phyloP scores from a whole-genome alignment of 2,113 vertebrate genomes.

The Trematomus loennbergii region DNA sequence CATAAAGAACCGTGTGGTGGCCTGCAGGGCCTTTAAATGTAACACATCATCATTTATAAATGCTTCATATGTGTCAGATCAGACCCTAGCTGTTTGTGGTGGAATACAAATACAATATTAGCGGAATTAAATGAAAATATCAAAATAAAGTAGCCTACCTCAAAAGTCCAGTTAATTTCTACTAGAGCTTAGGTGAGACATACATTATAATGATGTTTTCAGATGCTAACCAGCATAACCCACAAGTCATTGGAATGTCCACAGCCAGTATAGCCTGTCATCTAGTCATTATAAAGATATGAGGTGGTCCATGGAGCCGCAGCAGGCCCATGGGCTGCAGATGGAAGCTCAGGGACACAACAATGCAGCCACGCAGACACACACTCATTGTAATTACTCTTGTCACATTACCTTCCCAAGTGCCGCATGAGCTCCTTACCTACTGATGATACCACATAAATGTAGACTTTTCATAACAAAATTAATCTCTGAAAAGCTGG shows the following conservation, averaged over 20 bases:
- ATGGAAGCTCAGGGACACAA: constrained; percentile 26
- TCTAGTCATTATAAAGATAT: not conserved
- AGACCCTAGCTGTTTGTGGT: not conserved
- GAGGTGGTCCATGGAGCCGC: too few species aligned
- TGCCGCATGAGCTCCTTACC: constrained; percentile 64
- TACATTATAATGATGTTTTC: not conserved
- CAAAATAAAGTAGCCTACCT: not conserved
- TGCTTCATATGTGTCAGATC: not conserved
- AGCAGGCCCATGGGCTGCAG: not conserved
- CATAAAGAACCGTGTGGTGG: too few species aligned
- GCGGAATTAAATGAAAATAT: not conserved
- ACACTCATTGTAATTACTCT: constrained; percentile 65
- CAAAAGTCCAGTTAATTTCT: not conserved
- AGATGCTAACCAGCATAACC: not conserved
- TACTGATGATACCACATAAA: constrained; percentile 72
- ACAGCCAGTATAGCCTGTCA: constrained; percentile 5
- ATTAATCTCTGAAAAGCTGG: constrained; percentile 88
- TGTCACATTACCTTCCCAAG: constrained; percentile 39
- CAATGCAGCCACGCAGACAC: constrained; percentile 8
- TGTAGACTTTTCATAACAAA: constrained; percentile 85
- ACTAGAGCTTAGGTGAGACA: not conserved
- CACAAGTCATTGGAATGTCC: not conserved
- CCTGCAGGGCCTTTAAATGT: too few species aligned
- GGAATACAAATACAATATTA: not conserved
- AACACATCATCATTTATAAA: not conserved